Base-by-base conservation (phyloP, 1,140 invertebrate species). In the Sycophila sp. region DNA sequence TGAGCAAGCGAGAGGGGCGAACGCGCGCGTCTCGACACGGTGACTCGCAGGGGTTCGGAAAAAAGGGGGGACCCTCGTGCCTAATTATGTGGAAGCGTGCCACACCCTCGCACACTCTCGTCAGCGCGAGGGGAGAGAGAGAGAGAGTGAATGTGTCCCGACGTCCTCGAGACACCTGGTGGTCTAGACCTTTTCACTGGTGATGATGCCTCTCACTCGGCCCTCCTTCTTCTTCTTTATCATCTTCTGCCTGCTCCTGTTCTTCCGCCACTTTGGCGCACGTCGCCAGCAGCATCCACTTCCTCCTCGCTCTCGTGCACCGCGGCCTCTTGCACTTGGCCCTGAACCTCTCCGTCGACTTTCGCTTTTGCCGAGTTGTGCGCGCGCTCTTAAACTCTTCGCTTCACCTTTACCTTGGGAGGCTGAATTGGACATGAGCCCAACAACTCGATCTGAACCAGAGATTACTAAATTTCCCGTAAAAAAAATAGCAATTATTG, bases 41-140 rank as follows among this genome's bases (percentile, higher is more conserved):
- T 13, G 72, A 73, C 71, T 77, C 73, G 28, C 66, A 75, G 71
- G 74, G 77, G 75, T 71, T 73, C 65, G 65, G 60, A 71, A 69
- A 75, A 72, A 74, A 55, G 53, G 58, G 67, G 71, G 66, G 65
- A 53, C 72, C 66, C 64, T 73, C 65, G 65, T 76, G 76, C 69
- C 75, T 77, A 82, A 82, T 82, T 81, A 82, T 80, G 73, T 78
- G 71, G 75, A 76, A 76, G 77, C 73, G 74, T 76, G 75, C 73
- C 75, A 75, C 78, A 80, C 79, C 77, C 77, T 80, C 76, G 65
- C 75, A 70, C 60, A 71, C 24, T 19, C 38, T 66, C 60, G 55
- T 73, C 24, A 10, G 8, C 53, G 10, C 24, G 51, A 30, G 15
- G 19, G 11, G 30, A 13, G 32, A 13, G 42, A 15, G 2, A 17